Evolutionary conservation across 2,888 invertebrate genomes (phyloP), one percentile per base, ranked within the genome.

Genomic region (Thecocarcelia acutangulata): DNA sequence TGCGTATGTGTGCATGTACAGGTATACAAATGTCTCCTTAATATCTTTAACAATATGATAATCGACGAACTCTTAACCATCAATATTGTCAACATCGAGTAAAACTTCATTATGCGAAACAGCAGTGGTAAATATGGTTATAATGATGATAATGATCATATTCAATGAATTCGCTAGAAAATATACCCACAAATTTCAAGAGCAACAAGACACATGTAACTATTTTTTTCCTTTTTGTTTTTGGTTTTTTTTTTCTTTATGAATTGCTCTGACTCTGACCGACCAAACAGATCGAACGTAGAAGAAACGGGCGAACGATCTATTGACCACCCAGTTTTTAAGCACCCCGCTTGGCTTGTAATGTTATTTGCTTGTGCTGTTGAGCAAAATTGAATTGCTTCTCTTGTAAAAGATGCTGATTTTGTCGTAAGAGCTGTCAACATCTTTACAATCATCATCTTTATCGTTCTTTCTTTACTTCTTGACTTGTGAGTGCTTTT

Each of bases 371-470:
- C 40, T 46, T 54, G 13, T 24, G 66, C 66, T 79, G 52, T 52
- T 72, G 59, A 78, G 37, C 44, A 66, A 33, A 70, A 48, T 52
- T 66, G 37, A 33, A 52, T 54, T 68, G 56, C 56, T 61, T n/a
- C 63, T 56, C 66, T 59, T 61, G 66, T 66, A 58, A 33, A 9
- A 33, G 37, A 69, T 74, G 82, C 46, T 78, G 76, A 73, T 69
- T 77, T 82, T 82, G 82, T 78, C 77, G 74, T 78, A 78, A 82
- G 82, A 74, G 78, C 78, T 82, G 82, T 82, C 82, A 82, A 82
- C 78, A 78, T 75, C 78, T 66, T 74, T 61, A 73, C 77, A 82
- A 77, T 77, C 81, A 63, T 80, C 56, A 63, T 69, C 63, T 69
- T 80, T 69, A 75, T 64, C 58, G 44, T 70, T 70, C 24, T 75